Percentiles rank a stretch among this genome's conserved stretches.
These are phyloP conservation scores for Drymonia ruficornis DNA, from an alignment of 2,888 invertebrate genomes.

Conservation along the genomic window DNA sequence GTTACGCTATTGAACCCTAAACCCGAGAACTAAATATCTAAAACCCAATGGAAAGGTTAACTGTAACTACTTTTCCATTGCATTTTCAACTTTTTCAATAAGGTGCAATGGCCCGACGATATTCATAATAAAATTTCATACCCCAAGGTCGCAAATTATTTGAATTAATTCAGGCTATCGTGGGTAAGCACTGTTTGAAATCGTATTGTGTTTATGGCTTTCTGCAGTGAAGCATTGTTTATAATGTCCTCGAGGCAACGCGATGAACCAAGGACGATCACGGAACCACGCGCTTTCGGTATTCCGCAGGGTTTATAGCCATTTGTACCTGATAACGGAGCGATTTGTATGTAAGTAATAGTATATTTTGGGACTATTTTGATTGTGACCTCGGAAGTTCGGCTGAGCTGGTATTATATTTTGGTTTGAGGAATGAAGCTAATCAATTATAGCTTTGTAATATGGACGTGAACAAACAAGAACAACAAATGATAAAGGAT, in stretches of 20 bases:
- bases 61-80: neutral
- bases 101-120: neutral
- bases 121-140: conserved; percentile 8
- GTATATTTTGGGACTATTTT: conserved; percentile 23
- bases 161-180: conserved; percentile 42
- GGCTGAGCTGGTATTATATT: neutral
- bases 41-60: too few species aligned
- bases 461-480: too few species aligned
- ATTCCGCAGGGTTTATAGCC: conserved; percentile 26
- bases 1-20: too few species aligned
- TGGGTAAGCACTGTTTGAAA: conserved; percentile 39
- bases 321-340: conserved; percentile 23
- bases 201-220: conserved; percentile 38
- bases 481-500: too few species aligned
- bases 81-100: neutral
- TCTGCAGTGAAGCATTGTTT: conserved; percentile 22
- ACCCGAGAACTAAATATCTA: too few species aligned
- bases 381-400: neutral
- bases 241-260: conserved; percentile 21
- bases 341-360: conserved; percentile 31
- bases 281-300: conserved; percentile 12
- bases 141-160: conserved; percentile 30
- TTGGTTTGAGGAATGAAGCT: neutral
- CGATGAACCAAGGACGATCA: conserved; percentile 30
- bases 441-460: too few species aligned